A percentile compares a stretch with the other conserved stretches of the same genome.
Evolutionary conservation across 2,888 invertebrate genomes (phyloP).

Genomic region (Cheilosia grossa): DNA sequence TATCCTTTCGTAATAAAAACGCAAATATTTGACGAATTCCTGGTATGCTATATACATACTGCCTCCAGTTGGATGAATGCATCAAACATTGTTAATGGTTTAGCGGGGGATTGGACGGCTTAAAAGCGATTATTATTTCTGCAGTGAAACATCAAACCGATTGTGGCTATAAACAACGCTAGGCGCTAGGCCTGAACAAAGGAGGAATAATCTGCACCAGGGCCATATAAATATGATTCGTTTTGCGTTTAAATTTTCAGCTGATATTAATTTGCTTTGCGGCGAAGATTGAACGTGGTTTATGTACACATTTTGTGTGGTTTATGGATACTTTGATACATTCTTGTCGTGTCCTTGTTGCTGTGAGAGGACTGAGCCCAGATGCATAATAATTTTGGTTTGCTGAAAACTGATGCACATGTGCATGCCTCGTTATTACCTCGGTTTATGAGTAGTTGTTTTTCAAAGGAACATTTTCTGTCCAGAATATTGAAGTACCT

Average conservation of each 20-base stretch:
- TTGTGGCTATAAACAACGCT: conserved; percentile 1
- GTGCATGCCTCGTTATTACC: conserved; percentile 22
- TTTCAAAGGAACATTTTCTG: not conserved
- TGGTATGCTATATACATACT: no score
- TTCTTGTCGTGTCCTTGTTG: conserved; percentile 16
- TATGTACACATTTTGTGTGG: not conserved
- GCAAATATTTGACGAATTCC: conserved; percentile 53
- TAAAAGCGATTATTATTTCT: conserved; percentile 34
- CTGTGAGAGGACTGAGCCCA: not conserved
- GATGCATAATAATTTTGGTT: conserved; percentile 26
- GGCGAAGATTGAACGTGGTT: conserved; percentile 28
- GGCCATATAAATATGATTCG: conserved; percentile 37
- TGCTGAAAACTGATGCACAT: conserved; percentile 6
- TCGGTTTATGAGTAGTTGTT: conserved; percentile 22
- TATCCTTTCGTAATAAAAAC: conserved; percentile 60
- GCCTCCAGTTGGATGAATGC: conserved; percentile 8
- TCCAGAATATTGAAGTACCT: not conserved
- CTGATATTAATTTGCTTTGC: conserved; percentile 51
- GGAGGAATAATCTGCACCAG: conserved; percentile 18
- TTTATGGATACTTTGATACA: conserved; percentile 38
- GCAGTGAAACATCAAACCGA: conserved; percentile 17
- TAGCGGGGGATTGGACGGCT: conserved; percentile 35
- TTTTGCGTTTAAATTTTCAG: conserved; percentile 33
- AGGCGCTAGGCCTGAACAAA: conserved; percentile 11
- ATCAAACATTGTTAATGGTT: conserved; percentile 60